Conservation (phyloP, 2,888 invertebrate species). For the Sericinus montela region DNA sequence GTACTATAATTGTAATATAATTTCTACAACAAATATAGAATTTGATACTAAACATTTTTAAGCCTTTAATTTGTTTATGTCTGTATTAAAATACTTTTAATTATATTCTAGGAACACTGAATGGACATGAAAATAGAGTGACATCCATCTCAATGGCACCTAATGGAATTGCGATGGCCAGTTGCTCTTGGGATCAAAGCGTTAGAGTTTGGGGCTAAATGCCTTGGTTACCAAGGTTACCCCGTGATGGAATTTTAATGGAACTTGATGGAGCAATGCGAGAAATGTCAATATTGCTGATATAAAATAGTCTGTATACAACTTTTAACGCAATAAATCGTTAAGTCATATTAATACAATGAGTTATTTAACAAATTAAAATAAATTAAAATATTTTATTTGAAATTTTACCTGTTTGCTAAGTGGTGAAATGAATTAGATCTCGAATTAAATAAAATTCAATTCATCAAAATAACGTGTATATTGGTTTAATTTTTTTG, state of each 20-base stretch:
- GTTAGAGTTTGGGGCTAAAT: conserved; percentile 91
- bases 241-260: neutral
- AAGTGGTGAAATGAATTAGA: too few relatives aligned
- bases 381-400: too few relatives aligned
- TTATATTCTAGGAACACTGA: conserved; percentile 83
- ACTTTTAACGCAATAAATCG: too few relatives aligned
- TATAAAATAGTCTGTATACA: neutral
- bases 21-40: too few relatives aligned
- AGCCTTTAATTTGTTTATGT: too few relatives aligned
- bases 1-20: too few relatives aligned
- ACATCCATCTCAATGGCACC: conserved; percentile 90
- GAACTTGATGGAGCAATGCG: neutral
- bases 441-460: too few relatives aligned
- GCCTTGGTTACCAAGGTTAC: neutral
- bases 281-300: neutral
- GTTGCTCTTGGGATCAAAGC: conserved; percentile 94
- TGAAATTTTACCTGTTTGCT: too few relatives aligned
- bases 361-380: neutral
- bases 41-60: too few relatives aligned
- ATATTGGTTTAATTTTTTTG: too few relatives aligned
- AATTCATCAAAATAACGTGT: too few relatives aligned
- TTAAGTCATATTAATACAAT: neutral
- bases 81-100: too few relatives aligned
- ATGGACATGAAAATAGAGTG: conserved; percentile 92
- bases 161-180: conserved; percentile 92